Evolutionary conservation across 35 echinoderm and acorn worm genomes (phyloP).

Genomic region (Lytechinus variegatus): DNA sequence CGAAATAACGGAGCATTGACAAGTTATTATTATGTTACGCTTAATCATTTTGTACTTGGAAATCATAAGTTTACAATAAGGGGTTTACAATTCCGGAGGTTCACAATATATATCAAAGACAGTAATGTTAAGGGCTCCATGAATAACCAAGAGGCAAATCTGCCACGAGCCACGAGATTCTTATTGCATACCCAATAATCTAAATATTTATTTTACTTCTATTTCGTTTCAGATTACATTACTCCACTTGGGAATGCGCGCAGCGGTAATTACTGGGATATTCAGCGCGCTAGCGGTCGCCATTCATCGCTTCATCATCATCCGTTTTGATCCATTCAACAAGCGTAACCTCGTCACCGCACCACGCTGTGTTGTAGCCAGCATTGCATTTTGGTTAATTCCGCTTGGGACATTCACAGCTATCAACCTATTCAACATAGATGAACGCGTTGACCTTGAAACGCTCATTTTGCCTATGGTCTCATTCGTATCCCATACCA

Average conservation of each 20-base stretch:
- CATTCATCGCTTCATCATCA: constrained; percentile 27
- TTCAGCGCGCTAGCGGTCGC: constrained; percentile 11
- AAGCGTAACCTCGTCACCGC: constrained; percentile 34
- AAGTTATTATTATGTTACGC: no score
- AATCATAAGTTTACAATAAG: no score
- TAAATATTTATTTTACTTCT: background rate
- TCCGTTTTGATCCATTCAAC: constrained; percentile 28
- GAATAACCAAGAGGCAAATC: no score
- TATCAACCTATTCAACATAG: background rate
- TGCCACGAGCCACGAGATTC: no score
- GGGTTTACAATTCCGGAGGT: no score
- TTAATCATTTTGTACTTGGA: no score
- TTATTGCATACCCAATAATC: no score
- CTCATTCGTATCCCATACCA: background rate
- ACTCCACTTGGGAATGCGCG: background rate
- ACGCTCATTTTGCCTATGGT: background rate
- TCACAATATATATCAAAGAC: no score
- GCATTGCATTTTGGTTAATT: background rate
- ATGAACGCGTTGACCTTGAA: background rate
- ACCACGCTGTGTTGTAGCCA: background rate
- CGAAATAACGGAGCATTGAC: no score
- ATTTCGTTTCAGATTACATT: background rate
- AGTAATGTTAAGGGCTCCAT: no score
- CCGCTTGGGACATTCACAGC: background rate
- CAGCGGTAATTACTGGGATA: background rate